Base-by-base conservation (phyloP, 2,888 invertebrate genomes). In the Melieria crassipennis region DNA sequence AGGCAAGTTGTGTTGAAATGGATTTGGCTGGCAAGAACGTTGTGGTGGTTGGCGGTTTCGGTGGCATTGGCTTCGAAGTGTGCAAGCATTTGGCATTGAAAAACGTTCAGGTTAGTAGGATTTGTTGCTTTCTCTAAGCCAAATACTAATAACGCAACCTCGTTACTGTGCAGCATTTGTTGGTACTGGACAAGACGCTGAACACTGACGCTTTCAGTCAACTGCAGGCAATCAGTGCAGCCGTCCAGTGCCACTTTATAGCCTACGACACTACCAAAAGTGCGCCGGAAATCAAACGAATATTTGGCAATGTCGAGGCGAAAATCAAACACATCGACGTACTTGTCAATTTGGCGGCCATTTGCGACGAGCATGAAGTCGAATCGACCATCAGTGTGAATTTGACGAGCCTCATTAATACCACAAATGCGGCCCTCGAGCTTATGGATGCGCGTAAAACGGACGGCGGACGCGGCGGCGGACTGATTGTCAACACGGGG, bases 11-110 rank as follows among this genome's bases (percentile, higher is more conserved):
- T 50, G 47, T 56, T 4, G 47, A 55, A 52, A 81, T 83, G 81
- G 76, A 83, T 73, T 69, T 83, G 58, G 70, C 71, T 46, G 81
- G 79, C 3, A 83, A 84, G 65, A 75, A 82, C 75, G 75, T 83
- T n/a, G 80, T 81, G 56, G 82, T 80, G 79, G 81, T 84, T 55
- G 84, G 81, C 48, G 84, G 82, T 65, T 82, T 81, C 69, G 83
- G 83, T 0, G 85, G 83, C 30, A 82, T 85, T 61, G 83, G 80
- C 2, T 74, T 82, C 48, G 84, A 81, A 72, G 78, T 80, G 11
- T 82, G 84, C 69, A 84, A 81, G 63, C 72, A 79, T 64, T 75
- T 85, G 60, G 76, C 84, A 73, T 74, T 74, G 55, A 82, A 79
- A 63, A 79, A 79, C 67, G 79, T 84, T 66, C 77, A 80, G 65